These are phyloP conservation scores for Euura saliciscinereae DNA, from an alignment of 1,140 invertebrate species.

Conservation along the genomic window DNA sequence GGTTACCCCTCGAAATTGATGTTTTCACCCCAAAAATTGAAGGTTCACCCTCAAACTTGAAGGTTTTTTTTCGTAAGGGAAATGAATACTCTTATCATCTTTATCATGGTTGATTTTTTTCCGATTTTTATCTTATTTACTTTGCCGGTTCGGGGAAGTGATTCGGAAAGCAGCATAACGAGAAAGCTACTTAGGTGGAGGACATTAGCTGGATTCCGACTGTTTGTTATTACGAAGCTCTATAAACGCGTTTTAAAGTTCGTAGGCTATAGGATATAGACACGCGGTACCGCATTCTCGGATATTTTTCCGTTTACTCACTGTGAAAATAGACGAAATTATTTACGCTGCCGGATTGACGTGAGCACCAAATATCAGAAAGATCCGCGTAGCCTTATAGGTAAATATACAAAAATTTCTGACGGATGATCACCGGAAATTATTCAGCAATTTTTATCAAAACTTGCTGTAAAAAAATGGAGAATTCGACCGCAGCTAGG, in stretches of 20 bases:
- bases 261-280: not conserved
- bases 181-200: not conserved
- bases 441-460: not conserved
- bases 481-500: not conserved
- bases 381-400: not conserved
- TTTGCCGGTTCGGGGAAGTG: no score
- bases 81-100: no score
- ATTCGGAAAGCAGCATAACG: no score
- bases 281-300: not conserved
- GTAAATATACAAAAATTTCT: not conserved
- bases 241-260: not conserved
- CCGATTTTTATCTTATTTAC: no score
- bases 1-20: no score
- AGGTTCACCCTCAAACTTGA: no score
- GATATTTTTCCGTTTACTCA: slow-evolving; percentile 2
- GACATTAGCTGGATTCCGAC: not conserved
- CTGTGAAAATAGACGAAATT: slow-evolving; percentile 8
- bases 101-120: no score
- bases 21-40: no score
- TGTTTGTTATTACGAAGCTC: not conserved
- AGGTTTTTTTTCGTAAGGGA: no score
- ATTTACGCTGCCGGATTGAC: slow-evolving; percentile 11
- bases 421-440: not conserved
- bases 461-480: not conserved
- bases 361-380: slow-evolving; percentile 8